Base-by-base conservation (phyloP, 2,113 vertebrate genomes). In the Ctenodactylus gundi region DNA sequence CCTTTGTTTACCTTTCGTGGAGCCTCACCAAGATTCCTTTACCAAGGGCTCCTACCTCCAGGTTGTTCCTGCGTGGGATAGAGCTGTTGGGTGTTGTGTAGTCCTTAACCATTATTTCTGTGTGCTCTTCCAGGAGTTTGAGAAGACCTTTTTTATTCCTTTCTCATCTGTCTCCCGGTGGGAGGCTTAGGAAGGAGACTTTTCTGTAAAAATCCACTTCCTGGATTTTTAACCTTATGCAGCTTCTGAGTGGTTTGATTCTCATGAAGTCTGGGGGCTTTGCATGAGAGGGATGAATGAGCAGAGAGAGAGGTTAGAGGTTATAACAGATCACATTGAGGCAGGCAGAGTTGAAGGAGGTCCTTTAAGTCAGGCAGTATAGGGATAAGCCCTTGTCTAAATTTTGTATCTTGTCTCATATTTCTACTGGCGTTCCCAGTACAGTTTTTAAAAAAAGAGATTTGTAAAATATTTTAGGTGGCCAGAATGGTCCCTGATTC, bases 1-100 rank as follows among this genome's bases (percentile, higher is more conserved):
- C 2, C 0, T 46, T 46, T 1, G 4, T 13, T 10, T 10, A 6
- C 57, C 44, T 58, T 58, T 27, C 36, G 6, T 1, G 55, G 72
- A 6, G n/a, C 64, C 18, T 57, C 21, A n/a, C 13, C 58, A 23
- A 31, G 3, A 13, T 20, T 46, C 21, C 55, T 11, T 51, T 6
- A 3, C 9, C 11, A 62, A 58, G 29, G 70, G 4, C 75, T 51
- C 21, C 7, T 0, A 4, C 65, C 65, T 75, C 29, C 44, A 9
- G 5, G 41, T 18, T 11, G 7, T 17, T 14, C 46, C 1, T 39
- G 62, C 34, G 36, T 34, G 55, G 60, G 11, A 4, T 4, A 4
- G 41, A 5, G 18, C 4, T 17, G 3, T 4, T 15, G 85, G 44
- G 0, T 39, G 58, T 31, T 53, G 31, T 21, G 25, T 12, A 64